phyloP scores from a whole-genome alignment of 2,888 invertebrate genomes.

The Diplolepis rosae region DNA sequence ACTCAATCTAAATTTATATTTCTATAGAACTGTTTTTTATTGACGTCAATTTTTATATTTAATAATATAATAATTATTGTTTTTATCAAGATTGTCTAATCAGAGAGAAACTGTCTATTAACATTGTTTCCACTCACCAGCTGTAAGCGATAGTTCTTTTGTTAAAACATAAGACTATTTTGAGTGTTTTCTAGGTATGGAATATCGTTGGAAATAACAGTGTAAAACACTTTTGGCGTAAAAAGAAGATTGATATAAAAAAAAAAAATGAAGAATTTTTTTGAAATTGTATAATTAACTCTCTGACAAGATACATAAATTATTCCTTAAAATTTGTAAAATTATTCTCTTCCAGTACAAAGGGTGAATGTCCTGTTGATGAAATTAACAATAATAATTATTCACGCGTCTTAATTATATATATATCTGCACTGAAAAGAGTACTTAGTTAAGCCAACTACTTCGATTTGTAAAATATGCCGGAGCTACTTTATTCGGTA shows the following conservation, averaged over 20 bases:
- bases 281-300: not conserved
- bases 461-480: too few species aligned
- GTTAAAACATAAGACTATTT: not conserved
- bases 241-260: not conserved
- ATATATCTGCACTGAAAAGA: too few species aligned
- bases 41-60: not conserved
- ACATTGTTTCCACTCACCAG: not conserved
- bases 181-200: not conserved
- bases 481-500: too few species aligned
- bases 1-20: not conserved
- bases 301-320: conserved; percentile 1
- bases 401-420: conserved; percentile 11
- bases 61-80: not conserved
- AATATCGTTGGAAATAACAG: not conserved
- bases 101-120: not conserved
- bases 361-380: conserved; percentile 13
- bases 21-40: not conserved
- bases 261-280: not conserved
- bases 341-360: conserved; percentile 26
- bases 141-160: not conserved
- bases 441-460: too few species aligned
- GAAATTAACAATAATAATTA: conserved; percentile 26
- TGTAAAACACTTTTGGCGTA: not conserved
- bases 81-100: not conserved
- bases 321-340: not conserved